These are phyloP conservation scores for Conomelus anceps DNA, from an alignment of 2,888 invertebrate species.

Conservation along the genomic window DNA sequence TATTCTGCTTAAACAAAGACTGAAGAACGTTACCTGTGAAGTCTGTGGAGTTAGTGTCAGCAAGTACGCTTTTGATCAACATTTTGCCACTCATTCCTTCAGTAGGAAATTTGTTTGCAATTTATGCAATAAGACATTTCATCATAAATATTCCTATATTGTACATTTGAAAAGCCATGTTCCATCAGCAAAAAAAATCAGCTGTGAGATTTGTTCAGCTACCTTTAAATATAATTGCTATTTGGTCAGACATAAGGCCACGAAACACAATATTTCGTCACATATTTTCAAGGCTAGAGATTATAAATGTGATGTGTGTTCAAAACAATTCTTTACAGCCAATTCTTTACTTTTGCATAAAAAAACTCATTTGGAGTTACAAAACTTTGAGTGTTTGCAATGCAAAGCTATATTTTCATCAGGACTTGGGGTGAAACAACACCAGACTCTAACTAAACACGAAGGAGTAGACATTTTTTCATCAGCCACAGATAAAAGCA, in stretches of 20 bases:
- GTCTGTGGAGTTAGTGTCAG: background rate
- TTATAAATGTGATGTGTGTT: background rate
- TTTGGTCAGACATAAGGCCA: slow-evolving; percentile 24
- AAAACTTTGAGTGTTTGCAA: background rate
- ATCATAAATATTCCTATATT: slow-evolving; percentile 38
- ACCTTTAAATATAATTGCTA: slow-evolving; percentile 40
- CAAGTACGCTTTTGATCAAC: slow-evolving; percentile 23
- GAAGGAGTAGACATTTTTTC: background rate
- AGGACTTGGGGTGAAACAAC: background rate
- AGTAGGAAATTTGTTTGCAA: slow-evolving; percentile 32
- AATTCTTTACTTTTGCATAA: background rate
- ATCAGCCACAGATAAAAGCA: background rate
- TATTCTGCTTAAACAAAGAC: background rate
- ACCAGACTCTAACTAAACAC: background rate
- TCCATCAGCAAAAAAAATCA: slow-evolving; percentile 41
- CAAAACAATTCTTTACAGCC: background rate
- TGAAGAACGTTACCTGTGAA: background rate
- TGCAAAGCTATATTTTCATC: background rate
- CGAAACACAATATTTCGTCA: slow-evolving; percentile 12
- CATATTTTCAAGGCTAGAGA: background rate
- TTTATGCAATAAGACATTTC: slow-evolving; percentile 30
- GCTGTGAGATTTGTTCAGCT: slow-evolving; percentile 47
- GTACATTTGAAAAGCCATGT: slow-evolving; percentile 47
- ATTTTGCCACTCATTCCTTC: slow-evolving; percentile 31
- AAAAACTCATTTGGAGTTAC: background rate